Evolutionary conservation across 2,113 vertebrate genomes (phyloP), one percentile per base, ranked within the genome.

Genomic region (Struthio camelus): DNA sequence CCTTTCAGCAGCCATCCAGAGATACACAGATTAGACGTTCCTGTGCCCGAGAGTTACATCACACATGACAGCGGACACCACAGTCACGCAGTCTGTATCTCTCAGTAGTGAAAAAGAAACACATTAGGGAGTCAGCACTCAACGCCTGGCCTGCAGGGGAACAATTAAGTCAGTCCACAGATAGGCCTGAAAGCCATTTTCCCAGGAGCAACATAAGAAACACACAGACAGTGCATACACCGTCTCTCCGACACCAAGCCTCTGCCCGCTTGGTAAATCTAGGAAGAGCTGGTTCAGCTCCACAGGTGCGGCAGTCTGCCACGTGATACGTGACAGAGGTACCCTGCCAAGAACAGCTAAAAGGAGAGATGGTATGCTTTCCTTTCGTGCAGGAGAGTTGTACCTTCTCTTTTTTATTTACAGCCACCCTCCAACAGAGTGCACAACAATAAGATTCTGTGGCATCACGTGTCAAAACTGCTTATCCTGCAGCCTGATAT

Each of bases 231-330:
- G 11, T 30, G 30, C 19, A 14, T 0, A 22, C 11, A 42, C 8
- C 71, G 38, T 7, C 36, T 32, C 24, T 75, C 32, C 73, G 14
- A 36, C 34, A 44, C 53, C 72, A 36, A 59, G 36, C 18, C 58
- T 40, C 51, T 8, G 11, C 32, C 16, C 0, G 6, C 23, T 71
- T 0, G 0, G 24, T 15, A 87, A 67, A 71, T 25, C 16, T n/a
- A 78, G 32, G 5, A 71, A 64, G 23, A 72, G 38, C 73, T 66
- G 28, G 4, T 77, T 48, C 85, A 19, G 38, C 73, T 56, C 46
- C 85, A 80, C 48, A 64, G 42, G 18, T 24, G 48, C 64, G 46
- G 32, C 48, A 20, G 50, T 11, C 54, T 70, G 77, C 9, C 64
- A 46, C 15, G 9, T 1, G 28, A 0, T 4, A 62, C 77, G 7